Conservation (phyloP, 2,888 invertebrate genomes). For the Agriopis marginaria region DNA sequence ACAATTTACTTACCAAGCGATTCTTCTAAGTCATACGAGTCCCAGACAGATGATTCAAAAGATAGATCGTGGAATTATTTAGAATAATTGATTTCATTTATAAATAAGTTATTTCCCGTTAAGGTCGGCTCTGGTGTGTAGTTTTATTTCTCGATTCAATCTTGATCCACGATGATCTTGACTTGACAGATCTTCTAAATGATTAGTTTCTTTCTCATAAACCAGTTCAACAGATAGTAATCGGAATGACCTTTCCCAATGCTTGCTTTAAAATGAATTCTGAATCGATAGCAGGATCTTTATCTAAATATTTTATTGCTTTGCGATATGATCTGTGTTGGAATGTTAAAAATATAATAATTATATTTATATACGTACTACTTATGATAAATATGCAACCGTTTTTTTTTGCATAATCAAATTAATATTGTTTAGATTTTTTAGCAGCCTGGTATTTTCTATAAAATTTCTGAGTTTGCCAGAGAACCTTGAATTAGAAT, state of each 20-base stretch:
- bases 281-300: conserved; percentile 15
- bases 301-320: conserved; percentile 12
- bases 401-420: background rate
- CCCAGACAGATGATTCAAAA: no score
- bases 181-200: conserved; percentile 4
- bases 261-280: conserved; percentile 5
- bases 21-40: no score
- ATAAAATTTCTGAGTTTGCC: background rate
- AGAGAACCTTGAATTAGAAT: background rate
- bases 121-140: background rate
- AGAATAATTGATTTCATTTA: conserved; percentile 2
- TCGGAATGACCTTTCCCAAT: conserved; percentile 17
- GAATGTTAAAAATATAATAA: conserved; percentile 8
- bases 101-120: background rate
- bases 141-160: conserved; percentile 1
- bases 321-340: conserved; percentile 17
- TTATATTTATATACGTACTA: background rate
- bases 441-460: no score
- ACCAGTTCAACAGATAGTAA: conserved; percentile 16
- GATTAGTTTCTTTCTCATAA: conserved; percentile 5
- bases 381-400: background rate
- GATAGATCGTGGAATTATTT: background rate
- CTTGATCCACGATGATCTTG: conserved; percentile 6
- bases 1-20: no score
- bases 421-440: background rate